Conservation (phyloP, 2,797 vertebrate genomes). For the Hapalemur alaotrensis region DNA sequence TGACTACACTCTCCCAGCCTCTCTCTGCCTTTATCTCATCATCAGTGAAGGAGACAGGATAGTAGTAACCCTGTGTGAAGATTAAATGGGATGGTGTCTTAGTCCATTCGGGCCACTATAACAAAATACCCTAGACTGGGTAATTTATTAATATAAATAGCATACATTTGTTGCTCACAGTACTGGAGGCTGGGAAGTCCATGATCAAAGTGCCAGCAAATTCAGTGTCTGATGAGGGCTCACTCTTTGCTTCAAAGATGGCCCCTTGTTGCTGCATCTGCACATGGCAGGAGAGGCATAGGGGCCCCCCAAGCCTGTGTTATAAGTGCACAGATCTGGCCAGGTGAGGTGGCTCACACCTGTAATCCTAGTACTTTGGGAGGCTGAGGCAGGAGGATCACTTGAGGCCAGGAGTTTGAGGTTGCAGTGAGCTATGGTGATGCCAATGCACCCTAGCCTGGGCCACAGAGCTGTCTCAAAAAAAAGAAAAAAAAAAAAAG, state of each 20-base stretch:
- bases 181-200: background rate
- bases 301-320: background rate
- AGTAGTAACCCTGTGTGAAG: background rate
- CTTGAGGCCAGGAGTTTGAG: background rate
- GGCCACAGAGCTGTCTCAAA: too few species aligned
- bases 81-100: background rate
- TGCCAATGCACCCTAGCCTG: too few species aligned
- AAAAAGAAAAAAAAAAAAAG: too few species aligned
- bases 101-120: background rate
- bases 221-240: background rate
- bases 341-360: background rate
- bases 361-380: background rate
- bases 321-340: background rate
- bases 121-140: background rate
- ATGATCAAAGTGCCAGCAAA: background rate
- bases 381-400: background rate
- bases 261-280: background rate
- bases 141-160: background rate
- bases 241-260: background rate
- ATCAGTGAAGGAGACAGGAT: background rate
- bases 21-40: background rate
- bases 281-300: background rate
- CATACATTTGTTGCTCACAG: background rate
- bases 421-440: too few species aligned
- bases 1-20: background rate